Evolutionary conservation across 2,797 vertebrate species (phyloP).

Genomic region (Pseudotriccus pelzelni): DNA sequence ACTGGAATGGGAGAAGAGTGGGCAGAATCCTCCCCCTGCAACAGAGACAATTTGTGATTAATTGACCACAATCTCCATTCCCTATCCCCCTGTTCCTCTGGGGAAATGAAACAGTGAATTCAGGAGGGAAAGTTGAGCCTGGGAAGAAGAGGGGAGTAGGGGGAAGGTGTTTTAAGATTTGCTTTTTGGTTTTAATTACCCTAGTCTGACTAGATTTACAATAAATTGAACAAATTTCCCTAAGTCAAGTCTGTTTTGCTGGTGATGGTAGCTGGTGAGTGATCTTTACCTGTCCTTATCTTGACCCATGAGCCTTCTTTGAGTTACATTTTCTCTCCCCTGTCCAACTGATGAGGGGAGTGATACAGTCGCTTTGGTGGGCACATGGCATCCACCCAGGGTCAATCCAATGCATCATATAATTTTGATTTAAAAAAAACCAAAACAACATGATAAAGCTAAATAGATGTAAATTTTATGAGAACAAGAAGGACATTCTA

Average conservation of each 20-base stretch:
- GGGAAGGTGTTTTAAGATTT: neutral
- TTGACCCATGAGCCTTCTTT: neutral
- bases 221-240: neutral
- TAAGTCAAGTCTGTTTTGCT: neutral
- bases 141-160: neutral
- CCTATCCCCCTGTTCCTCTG: rapidly evolving
- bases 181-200: neutral
- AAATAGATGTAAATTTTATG: neutral
- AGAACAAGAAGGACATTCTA: neutral
- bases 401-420: neutral
- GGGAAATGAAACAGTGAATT: neutral
- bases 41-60: neutral
- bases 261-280: neutral
- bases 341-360: neutral
- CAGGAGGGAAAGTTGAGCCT: neutral
- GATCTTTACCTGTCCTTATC: neutral
- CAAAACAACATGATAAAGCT: neutral
- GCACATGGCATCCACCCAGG: neutral
- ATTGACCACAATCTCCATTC: neutral
- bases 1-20: neutral
- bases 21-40: neutral
- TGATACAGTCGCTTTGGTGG: neutral
- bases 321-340: neutral
- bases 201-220: neutral
- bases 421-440: neutral